A percentile compares a stretch with the other conserved stretches of the same genome.
These are phyloP conservation scores for Folsomia candida DNA, from an alignment of 2,888 invertebrate species.

Conservation along the genomic window DNA sequence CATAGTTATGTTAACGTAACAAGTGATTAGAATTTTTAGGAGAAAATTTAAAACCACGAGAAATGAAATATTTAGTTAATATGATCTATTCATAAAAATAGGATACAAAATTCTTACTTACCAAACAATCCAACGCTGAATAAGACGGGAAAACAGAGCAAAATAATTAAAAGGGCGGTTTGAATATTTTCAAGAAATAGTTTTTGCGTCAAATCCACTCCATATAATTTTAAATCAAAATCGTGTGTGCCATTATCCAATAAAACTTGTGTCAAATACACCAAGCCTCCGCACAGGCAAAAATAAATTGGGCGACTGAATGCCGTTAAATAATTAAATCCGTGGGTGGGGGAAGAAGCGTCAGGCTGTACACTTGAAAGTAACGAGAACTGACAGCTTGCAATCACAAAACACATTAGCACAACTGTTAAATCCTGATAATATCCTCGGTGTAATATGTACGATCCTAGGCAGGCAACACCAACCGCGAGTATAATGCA, in stretches of 20 bases:
- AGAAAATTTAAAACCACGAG: too few relatives aligned
- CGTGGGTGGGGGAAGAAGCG: slow-evolving; percentile 96
- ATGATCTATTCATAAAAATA: too few relatives aligned
- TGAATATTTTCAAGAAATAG: slow-evolving; percentile 66
- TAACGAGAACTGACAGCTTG: slow-evolving; percentile 85
- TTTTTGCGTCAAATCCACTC: slow-evolving; percentile 60
- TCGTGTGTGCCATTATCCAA: slow-evolving; percentile 53
- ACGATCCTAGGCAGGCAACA: slow-evolving; percentile 81
- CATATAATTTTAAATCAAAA: slow-evolving; percentile 56
- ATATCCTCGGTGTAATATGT: slow-evolving; percentile 76
- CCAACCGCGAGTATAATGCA: slow-evolving; percentile 78
- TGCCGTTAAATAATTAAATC: slow-evolving; percentile 90
- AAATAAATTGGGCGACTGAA: slow-evolving; percentile 94
- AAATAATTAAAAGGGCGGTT: slow-evolving; percentile 72
- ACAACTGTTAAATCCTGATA: slow-evolving; percentile 91
- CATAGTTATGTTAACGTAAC: too few relatives aligned
- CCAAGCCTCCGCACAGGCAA: slow-evolving; percentile 67
- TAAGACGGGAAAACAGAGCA: slow-evolving; percentile 87
- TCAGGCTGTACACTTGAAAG: slow-evolving; percentile 98
- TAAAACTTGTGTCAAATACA: slow-evolving; percentile 56
- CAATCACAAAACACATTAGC: slow-evolving; percentile 95
- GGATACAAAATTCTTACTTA: too few relatives aligned
- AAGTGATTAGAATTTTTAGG: too few relatives aligned
- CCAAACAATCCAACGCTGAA: slow-evolving; percentile 92
- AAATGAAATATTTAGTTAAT: too few relatives aligned